Evolutionary conservation across 92 coral and sea anemone genomes (phyloP), one percentile per base, ranked within the genome.

Genomic region (Siderastrea siderea): DNA sequence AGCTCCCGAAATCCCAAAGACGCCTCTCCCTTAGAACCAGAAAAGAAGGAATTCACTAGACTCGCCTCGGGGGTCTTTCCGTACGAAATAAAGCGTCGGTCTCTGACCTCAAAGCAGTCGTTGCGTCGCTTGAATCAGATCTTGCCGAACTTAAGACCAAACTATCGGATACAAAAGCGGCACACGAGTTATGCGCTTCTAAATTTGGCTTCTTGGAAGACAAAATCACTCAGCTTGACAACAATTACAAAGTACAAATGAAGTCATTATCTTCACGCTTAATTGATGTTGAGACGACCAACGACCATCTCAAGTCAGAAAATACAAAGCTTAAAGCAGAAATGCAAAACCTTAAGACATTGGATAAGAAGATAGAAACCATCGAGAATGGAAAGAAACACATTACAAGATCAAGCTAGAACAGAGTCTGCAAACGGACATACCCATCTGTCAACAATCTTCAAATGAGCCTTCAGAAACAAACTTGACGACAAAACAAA

Each of bases 1-100:
- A 26, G 38, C 38, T 0, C 38, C 38, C 38, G 38, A 26, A 26
- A 26, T 26, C 38, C 38, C 38, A 26, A 26, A 26, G 38, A 26
- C 38, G 38, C 38, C 38, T 26, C 38, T 26, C 38, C 38, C 38
- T 26, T 26, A 0, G 38, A 15, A 57, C 50, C 86, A 63, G 85
- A 81, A 81, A 65, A 68, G 85, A 17, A 47, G 75, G 26, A 66
- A 65, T 81, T 81, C 85, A 15, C 61, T 81, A 46, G 85, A 81
- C 47, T 81, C 85, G 38, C 50, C 11, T 44, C 5, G 9, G 76
- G 16, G 76, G 76, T 15, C 74, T 81, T 38, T 81, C 85, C 5
- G 45, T 55, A 5, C 46, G 60, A 65, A 68, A 52, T 62, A 17
- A 38, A 50, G 49, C 47, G 5, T 12, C 76, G 47, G 6, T 81